Evolutionary conservation across 2,113 vertebrate genomes (phyloP), one percentile per base, ranked within the genome.

Genomic region (Micromys minutus): DNA sequence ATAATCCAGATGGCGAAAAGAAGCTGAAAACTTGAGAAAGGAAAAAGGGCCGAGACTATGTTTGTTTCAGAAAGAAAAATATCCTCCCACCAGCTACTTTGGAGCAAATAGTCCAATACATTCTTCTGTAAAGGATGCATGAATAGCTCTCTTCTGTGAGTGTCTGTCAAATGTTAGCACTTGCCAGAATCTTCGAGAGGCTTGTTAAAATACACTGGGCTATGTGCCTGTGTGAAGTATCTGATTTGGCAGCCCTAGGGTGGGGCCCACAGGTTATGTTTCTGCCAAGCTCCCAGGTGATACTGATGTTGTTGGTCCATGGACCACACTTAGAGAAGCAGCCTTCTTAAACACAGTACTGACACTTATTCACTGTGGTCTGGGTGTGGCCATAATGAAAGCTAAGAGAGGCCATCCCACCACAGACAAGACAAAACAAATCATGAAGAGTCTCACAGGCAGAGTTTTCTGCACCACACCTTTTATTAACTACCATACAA

Each of bases 401-500:
- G 55, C 76, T 17, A 31, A 61, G 74, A 61, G 80, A 92, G 47
- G 45, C 39, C 7, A 29, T 50, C 52, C 47, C 59, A 55, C 76
- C 0, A 0, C 57, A 89, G 83, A 88, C 22, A 26, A 67, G 93
- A 94, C 69, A 50, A 79, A 80, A 57, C 67, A 69, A 57, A 93
- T 47, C 83, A 45, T 71, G 50, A 17, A 9, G 47, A 71, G 57
- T 31, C 67, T 85, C 0, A 0, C 17, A 47, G 93, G 77, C 81
- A 90, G 87, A 65, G 29, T 67, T 86, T 45, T 86, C 79, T 63
- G 50, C 0, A 0, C 81, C 22, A 31, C 21, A 36, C 89, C 93
- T 93, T 95, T 72, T 69, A 69, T 91, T 36, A 91, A 52, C 95
- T 81, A 15, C 10, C 57, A 57, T 5, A 10, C 69, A 87, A 91